phyloP scores from a whole-genome alignment of 2,888 invertebrate genomes.

The Euphydryas editha region DNA sequence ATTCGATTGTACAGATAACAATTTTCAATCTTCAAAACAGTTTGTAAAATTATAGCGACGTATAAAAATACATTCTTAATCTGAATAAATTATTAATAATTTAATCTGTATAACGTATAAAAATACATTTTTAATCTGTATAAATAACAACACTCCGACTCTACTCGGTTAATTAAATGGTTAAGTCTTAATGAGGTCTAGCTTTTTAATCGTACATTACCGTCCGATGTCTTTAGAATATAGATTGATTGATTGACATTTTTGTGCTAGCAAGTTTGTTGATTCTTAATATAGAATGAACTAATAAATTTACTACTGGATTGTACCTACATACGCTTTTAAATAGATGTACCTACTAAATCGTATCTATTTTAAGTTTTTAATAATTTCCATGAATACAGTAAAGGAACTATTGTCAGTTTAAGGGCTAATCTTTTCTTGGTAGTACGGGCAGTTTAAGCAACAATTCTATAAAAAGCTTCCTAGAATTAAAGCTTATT shows the following conservation, averaged over 20 bases:
- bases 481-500: no score
- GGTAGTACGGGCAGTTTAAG: no score
- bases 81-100: background rate
- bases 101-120: background rate
- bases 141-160: background rate
- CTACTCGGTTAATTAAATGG: background rate
- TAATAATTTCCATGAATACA: no score
- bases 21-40: no score
- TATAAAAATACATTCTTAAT: background rate
- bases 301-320: background rate
- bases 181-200: slow-evolving; percentile 4
- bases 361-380: no score
- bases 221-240: slow-evolving; percentile 12
- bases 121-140: background rate
- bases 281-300: background rate
- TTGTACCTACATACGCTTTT: background rate
- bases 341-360: no score
- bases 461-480: no score
- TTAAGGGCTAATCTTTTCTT: no score
- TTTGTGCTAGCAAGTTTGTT: slow-evolving; percentile 20
- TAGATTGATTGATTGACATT: slow-evolving; percentile 30
- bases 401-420: no score
- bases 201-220: background rate
- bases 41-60: background rate
- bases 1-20: no score